phyloP scores from a whole-genome alignment of 2,113 vertebrate genomes.

The Struthio camelus region DNA sequence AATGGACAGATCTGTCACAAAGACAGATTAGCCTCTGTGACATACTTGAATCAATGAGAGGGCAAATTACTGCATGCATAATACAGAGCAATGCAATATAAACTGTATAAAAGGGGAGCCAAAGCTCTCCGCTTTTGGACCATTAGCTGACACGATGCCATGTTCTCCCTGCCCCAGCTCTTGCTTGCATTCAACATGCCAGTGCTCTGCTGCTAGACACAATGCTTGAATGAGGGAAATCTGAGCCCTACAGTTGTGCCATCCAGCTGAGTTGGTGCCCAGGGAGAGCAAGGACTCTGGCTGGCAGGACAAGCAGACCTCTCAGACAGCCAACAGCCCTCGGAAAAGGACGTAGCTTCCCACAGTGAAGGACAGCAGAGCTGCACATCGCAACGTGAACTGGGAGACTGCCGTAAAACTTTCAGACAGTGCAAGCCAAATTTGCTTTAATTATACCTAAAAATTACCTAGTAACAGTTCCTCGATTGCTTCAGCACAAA shows the following conservation, averaged over 20 bases:
- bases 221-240: background rate
- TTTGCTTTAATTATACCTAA: background rate
- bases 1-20: background rate
- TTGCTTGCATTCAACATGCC: background rate
- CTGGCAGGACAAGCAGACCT: background rate
- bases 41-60: rapidly evolving
- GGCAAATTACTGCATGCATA: background rate
- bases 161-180: background rate
- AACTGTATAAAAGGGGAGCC: background rate
- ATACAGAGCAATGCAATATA: background rate
- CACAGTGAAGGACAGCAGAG: background rate
- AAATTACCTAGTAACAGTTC: background rate
- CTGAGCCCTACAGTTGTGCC: background rate
- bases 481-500: background rate
- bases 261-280: rapidly evolving
- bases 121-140: background rate
- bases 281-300: background rate
- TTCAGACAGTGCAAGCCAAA: background rate
- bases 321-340: background rate
- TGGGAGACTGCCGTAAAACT: background rate
- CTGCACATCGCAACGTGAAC: rapidly evolving
- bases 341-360: background rate
- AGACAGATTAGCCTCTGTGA: background rate
- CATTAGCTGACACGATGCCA: background rate
- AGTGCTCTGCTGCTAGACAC: rapidly evolving